phyloP scores from a whole-genome alignment of 2,888 invertebrate species.

The Teleiodes luculella region DNA sequence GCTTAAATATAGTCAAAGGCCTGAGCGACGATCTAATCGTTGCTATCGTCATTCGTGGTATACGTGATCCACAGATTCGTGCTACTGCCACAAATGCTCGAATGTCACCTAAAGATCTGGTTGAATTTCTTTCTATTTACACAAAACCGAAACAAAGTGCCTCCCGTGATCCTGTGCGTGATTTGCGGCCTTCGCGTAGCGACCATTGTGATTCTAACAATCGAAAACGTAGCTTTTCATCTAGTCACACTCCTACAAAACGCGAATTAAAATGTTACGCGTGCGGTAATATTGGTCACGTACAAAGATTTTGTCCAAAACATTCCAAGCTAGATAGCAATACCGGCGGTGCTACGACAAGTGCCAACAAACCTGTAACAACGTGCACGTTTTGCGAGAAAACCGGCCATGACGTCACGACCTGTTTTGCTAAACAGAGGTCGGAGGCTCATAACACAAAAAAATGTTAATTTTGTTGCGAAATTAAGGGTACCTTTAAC shows the following conservation, averaged over 20 bases:
- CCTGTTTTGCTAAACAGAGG: conserved; percentile 15
- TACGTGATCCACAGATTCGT: conserved; percentile 18
- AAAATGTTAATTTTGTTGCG: background rate
- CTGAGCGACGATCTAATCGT: conserved; percentile 18
- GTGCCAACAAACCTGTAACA: background rate
- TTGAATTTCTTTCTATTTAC: conserved; percentile 18
- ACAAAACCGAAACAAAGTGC: no score
- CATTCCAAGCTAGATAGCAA: background rate
- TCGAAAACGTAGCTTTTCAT: background rate
- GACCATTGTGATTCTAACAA: background rate
- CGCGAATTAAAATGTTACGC: background rate
- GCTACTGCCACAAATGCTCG: conserved; percentile 21
- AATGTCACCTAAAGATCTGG: conserved; percentile 1
- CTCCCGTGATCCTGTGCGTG: no score
- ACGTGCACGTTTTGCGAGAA: conserved; percentile 13
- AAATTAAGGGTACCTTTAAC: background rate
- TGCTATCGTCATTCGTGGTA: conserved; percentile 20
- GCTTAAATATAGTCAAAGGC: conserved; percentile 19
- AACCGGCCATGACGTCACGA: conserved; percentile 10
- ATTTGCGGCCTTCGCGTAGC: background rate
- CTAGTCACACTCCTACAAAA: background rate
- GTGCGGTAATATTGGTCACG: background rate
- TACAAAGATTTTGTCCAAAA: background rate
- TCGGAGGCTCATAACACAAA: background rate
- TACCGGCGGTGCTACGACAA: background rate